These are phyloP conservation scores for Cynopterus sphinx DNA, from an alignment of 2,797 vertebrate species.

Conservation along the genomic window DNA sequence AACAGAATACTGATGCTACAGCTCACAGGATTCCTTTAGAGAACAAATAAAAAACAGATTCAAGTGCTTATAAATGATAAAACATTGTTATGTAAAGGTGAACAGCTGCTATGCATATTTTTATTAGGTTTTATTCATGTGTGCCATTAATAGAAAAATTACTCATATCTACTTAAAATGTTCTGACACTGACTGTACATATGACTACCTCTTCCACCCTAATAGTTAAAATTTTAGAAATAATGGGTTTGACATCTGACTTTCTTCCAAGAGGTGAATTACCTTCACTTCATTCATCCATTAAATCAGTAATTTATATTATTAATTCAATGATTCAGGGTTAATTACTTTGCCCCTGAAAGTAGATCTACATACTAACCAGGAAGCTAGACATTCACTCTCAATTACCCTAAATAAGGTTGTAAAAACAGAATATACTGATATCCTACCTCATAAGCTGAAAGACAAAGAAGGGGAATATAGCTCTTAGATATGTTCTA, in stretches of 20 bases:
- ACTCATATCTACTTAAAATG: constrained; percentile 61
- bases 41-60: neutral
- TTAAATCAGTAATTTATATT: constrained; percentile 27
- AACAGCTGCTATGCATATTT: neutral
- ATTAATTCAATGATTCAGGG: constrained; percentile 62
- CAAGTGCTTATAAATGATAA: neutral
- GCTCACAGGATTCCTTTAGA: neutral
- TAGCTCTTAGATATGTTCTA: neutral
- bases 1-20: neutral
- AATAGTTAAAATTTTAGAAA: constrained; percentile 38
- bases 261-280: constrained; percentile 61
- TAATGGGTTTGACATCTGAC: constrained; percentile 65
- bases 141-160: constrained; percentile 50
- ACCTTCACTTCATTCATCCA: constrained; percentile 51
- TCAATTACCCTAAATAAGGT: neutral
- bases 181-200: constrained; percentile 27
- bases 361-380: constrained; percentile 46
- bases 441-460: neutral
- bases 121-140: constrained; percentile 35
- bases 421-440: neutral
- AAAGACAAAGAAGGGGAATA: no score
- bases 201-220: neutral
- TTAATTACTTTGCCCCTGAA: constrained; percentile 19
- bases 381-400: constrained; percentile 25
- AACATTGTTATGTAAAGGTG: neutral